Evolutionary conservation across 2,888 invertebrate genomes (phyloP).

Genomic region (Patella ulyssiponensis): DNA sequence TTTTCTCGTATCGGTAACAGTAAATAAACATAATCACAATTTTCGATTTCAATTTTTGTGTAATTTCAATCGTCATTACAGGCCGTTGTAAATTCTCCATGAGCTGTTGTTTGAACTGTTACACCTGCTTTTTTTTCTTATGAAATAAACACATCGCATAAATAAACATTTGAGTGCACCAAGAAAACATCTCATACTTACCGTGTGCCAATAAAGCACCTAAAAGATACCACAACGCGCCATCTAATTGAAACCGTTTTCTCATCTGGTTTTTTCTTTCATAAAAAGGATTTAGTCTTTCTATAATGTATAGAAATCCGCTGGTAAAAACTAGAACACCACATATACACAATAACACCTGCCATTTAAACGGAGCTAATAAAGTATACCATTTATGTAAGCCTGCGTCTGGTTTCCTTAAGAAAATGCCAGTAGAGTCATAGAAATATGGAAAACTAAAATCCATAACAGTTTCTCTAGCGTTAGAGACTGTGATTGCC

Average conservation of each 20-base stretch:
- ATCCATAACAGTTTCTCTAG: background rate
- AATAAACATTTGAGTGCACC: too few relatives aligned
- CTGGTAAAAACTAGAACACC: constrained; percentile 14
- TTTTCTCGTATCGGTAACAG: too few relatives aligned
- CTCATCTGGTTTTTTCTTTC: background rate
- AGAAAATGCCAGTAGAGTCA: background rate
- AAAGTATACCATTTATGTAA: constrained; percentile 12
- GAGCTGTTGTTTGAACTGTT: too few relatives aligned
- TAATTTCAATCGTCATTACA: too few relatives aligned
- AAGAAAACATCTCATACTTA: background rate
- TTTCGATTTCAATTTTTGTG: too few relatives aligned
- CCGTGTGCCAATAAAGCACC: background rate
- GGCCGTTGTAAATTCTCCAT: too few relatives aligned
- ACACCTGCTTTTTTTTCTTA: fast-evolving
- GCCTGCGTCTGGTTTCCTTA: background rate
- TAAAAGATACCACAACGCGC: background rate
- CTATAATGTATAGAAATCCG: background rate
- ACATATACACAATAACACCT: constrained; percentile 15
- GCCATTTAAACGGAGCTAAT: constrained; percentile 5
- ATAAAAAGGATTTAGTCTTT: background rate
- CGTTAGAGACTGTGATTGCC: background rate
- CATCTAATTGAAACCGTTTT: background rate
- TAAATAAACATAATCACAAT: too few relatives aligned
- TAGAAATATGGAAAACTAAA: constrained; percentile 4
- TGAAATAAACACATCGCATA: too few relatives aligned